Evolutionary conservation across 1,140 invertebrate genomes (phyloP).

Genomic region (Euwallacea fornicatus): DNA sequence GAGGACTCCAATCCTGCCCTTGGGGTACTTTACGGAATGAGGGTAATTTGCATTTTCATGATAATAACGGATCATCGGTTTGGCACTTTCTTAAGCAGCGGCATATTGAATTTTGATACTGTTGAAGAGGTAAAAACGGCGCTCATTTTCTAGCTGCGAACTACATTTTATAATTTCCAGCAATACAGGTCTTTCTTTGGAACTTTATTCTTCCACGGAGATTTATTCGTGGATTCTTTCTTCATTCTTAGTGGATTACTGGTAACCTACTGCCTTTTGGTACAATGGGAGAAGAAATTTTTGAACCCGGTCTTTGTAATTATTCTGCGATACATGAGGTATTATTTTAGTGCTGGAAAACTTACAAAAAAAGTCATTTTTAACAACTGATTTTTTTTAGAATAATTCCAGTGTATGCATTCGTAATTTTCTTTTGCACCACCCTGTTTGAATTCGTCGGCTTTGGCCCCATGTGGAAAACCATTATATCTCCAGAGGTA

Average conservation of each 20-base stretch:
- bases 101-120: conserved; percentile 57
- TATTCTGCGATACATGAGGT: conserved; percentile 60
- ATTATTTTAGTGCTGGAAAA: conserved; percentile 27
- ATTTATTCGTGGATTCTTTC: conserved; percentile 67
- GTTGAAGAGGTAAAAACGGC: conserved; percentile 55
- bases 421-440: conserved; percentile 47
- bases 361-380: not conserved
- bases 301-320: conserved; percentile 55
- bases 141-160: not conserved
- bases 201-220: conserved; percentile 59
- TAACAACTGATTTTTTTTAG: conserved; percentile 25
- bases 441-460: conserved; percentile 46
- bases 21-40: conserved; percentile 57
- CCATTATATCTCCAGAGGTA: conserved; percentile 43
- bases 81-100: conserved; percentile 56
- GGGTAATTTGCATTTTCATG: conserved; percentile 57
- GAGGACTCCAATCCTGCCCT: conserved; percentile 55
- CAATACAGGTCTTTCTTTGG: conserved; percentile 49
- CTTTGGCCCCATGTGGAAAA: conserved; percentile 48
- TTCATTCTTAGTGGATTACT: conserved; percentile 64
- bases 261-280: conserved; percentile 57
- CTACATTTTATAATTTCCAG: conserved; percentile 37
- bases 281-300: conserved; percentile 54
- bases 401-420: conserved; percentile 47
- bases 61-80: conserved; percentile 58